A percentile compares a stretch with the other conserved stretches of the same genome.
Evolutionary conservation across 2,113 vertebrate genomes (phyloP).

Genomic region (Apistogramma diplotaenia): DNA sequence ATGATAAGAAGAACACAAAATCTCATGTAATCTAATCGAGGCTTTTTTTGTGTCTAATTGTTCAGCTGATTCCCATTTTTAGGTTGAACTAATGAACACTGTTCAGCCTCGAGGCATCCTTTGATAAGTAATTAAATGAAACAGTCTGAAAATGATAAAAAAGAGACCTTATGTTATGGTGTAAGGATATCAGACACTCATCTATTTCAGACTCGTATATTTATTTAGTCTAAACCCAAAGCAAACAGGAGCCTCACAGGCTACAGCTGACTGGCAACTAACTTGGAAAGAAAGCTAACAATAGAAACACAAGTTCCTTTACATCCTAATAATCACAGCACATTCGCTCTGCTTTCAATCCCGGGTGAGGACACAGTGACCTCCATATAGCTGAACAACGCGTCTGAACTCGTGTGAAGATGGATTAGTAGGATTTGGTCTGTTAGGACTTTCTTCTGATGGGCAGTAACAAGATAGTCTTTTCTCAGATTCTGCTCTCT

Average conservation of each 20-base stretch:
- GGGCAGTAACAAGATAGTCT: conserved; percentile 13
- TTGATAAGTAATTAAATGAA: conserved; percentile 44
- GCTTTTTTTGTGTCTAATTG: conserved; percentile 32
- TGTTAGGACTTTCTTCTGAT: conserved; percentile 39
- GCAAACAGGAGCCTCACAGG: not conserved
- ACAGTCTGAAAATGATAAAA: not conserved
- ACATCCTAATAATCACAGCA: conserved; percentile 23
- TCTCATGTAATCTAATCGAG: conserved; percentile 25
- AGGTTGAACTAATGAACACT: conserved; percentile 39
- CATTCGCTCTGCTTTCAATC: conserved; percentile 24
- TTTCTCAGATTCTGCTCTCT: not conserved
- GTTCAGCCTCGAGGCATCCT: conserved; percentile 29
- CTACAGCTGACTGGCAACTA: not conserved
- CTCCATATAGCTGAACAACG: conserved; percentile 18
- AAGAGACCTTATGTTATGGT: not conserved
- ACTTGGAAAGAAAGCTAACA: not conserved
- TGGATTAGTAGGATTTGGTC: conserved; percentile 42
- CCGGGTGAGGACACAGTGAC: conserved; percentile 41
- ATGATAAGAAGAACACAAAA: conserved; percentile 40
- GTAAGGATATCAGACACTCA: not conserved
- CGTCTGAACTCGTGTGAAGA: conserved; percentile 41
- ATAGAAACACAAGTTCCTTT: not conserved
- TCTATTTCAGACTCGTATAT: not conserved
- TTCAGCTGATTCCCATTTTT: conserved; percentile 15
- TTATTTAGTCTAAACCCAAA: not conserved